These are phyloP conservation scores for Tortrix viridana DNA, from an alignment of 2,888 invertebrate genomes.

Conservation along the genomic window DNA sequence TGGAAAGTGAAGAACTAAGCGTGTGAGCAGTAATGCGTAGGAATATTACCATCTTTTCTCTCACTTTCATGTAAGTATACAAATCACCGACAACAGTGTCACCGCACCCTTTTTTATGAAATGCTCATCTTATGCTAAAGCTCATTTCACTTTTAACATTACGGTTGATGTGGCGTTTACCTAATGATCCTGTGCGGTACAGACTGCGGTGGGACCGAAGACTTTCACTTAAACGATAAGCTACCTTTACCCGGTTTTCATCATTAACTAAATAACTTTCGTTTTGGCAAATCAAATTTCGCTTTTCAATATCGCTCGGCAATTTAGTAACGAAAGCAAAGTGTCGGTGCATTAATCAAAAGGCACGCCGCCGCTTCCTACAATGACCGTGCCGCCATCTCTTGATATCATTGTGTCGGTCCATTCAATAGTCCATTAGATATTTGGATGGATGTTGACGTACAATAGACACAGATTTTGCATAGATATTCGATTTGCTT, in stretches of 20 bases:
- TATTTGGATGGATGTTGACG: constrained; percentile 34
- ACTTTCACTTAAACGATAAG: constrained; percentile 67
- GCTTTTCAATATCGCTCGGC: constrained; percentile 47
- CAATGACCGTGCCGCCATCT: constrained; percentile 41
- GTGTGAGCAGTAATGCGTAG: not conserved
- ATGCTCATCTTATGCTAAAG: constrained; percentile 23
- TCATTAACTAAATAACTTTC: constrained; percentile 54
- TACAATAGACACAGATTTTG: constrained; percentile 39
- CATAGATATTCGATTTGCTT: constrained; percentile 32
- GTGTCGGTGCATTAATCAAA: constrained; percentile 43
- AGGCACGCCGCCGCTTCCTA: constrained; percentile 40
- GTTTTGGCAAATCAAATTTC: constrained; percentile 48
- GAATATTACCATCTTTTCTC: constrained; percentile 14
- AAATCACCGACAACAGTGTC: constrained; percentile 17
- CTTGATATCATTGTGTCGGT: constrained; percentile 41
- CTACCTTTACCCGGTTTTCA: constrained; percentile 49
- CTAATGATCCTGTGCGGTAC: constrained; percentile 56
- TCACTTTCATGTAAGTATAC: constrained; percentile 29
- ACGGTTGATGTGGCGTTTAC: constrained; percentile 44
- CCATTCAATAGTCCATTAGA: constrained; percentile 34
- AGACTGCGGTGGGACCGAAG: constrained; percentile 61
- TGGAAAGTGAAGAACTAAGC: constrained; percentile 6
- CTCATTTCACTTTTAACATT: constrained; percentile 41
- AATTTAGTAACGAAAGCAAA: constrained; percentile 43
- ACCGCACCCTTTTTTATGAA: constrained; percentile 31